Evolutionary conservation across 2,113 vertebrate genomes (phyloP).

Genomic region (Proterorhinus semilunaris): DNA sequence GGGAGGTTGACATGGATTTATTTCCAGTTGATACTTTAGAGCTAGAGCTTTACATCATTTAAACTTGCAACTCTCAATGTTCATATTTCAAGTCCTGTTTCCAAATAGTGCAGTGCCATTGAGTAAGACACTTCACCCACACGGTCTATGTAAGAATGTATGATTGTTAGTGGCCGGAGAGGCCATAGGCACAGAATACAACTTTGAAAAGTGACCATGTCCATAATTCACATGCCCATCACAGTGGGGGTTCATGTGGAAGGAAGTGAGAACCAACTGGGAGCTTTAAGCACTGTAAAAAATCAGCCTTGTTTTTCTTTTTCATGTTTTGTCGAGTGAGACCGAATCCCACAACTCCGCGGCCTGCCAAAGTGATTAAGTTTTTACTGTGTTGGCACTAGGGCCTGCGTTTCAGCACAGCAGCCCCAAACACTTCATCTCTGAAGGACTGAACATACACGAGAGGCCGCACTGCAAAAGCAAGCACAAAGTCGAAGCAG

Average conservation of each 20-base stretch:
- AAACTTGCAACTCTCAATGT: not conserved
- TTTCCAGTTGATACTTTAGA: constrained; percentile 61
- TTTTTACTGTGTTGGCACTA: constrained; percentile 65
- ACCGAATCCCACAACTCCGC: constrained; percentile 59
- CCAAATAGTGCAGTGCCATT: too few relatives aligned
- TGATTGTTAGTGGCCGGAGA: not conserved
- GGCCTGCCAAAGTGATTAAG: constrained; percentile 66
- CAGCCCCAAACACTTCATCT: constrained; percentile 63
- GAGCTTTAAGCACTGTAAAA: constrained; percentile 44
- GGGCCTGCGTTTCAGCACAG: constrained; percentile 51
- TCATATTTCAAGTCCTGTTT: not conserved
- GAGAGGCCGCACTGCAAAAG: constrained; percentile 51
- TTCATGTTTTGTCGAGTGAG: constrained; percentile 62
- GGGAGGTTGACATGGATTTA: constrained; percentile 58
- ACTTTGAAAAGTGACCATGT: constrained; percentile 46
- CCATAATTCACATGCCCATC: constrained; percentile 50
- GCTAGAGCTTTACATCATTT: constrained; percentile 34
- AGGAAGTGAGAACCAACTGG: constrained; percentile 38
- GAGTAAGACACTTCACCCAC: not conserved
- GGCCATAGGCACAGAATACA: constrained; percentile 3
- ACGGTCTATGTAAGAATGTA: not conserved
- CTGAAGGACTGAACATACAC: constrained; percentile 57
- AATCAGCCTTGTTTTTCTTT: constrained; percentile 60
- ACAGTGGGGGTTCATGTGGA: constrained; percentile 37
- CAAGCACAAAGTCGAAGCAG: constrained; percentile 61